A percentile compares a stretch with the other conserved stretches of the same genome.
Conservation (phyloP, 2,797 vertebrate species). For the Chloroceryle amazona region DNA sequence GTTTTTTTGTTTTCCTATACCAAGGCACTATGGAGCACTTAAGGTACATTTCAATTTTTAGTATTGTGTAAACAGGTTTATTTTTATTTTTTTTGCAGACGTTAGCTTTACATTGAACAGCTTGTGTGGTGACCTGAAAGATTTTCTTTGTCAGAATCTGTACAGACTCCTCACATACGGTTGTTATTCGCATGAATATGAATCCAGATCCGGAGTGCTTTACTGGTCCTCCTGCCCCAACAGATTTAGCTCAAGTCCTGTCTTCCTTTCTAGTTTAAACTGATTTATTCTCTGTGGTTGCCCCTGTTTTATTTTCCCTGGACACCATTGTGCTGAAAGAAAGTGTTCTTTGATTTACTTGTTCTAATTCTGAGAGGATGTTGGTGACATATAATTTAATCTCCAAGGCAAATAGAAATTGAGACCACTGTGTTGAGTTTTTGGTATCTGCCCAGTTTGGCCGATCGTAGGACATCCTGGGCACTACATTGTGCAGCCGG, state of each 20-base stretch:
- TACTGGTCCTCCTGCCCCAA: neutral
- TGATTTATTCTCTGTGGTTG: neutral
- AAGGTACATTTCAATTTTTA: conserved; percentile 36
- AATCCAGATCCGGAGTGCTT: neutral
- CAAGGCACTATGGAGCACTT: neutral
- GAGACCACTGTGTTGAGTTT: neutral
- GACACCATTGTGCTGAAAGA: neutral
- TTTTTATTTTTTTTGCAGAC: conserved; percentile 5
- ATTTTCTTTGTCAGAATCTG: conserved; percentile 15
- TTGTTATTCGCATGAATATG: neutral
- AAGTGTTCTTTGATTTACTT: neutral
- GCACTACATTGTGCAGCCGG: neutral
- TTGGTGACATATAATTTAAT: neutral
- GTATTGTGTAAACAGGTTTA: neutral
- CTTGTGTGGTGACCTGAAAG: conserved; percentile 9
- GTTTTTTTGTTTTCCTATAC: conserved; percentile 49
- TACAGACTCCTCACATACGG: neutral
- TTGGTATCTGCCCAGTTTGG: neutral
- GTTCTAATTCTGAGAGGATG: neutral
- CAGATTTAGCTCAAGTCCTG: neutral
- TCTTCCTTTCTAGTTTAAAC: neutral
- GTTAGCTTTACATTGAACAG: conserved; percentile 54
- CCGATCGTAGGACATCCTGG: neutral
- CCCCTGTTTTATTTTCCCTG: neutral
- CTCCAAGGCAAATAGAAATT: neutral